Conservation (phyloP, 1,140 invertebrate species). For the Gryllus bimaculatus region DNA sequence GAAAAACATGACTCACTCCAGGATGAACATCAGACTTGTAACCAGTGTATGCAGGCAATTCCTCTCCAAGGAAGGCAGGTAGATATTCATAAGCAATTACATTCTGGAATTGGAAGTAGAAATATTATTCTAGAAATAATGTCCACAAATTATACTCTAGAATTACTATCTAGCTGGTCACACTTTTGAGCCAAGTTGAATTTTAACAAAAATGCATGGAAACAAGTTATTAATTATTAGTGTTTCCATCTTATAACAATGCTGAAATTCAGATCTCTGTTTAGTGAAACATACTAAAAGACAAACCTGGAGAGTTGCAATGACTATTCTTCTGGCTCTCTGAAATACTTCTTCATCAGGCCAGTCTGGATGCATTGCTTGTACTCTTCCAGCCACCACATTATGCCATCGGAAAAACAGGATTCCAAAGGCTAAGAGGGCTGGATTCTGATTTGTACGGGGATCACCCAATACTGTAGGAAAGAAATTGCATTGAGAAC, state of each 20-base stretch:
- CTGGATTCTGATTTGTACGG: constrained; percentile 94
- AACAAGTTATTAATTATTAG: background rate
- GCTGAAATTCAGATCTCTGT: too few species aligned
- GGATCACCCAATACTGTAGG: constrained; percentile 87
- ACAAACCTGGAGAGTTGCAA: constrained; percentile 77
- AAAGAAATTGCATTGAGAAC: background rate
- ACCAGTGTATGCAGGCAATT: constrained; percentile 56
- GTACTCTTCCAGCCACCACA: constrained; percentile 67
- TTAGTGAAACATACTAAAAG: constrained; percentile 30
- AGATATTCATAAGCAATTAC: constrained; percentile 96
- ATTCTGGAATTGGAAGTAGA: constrained; percentile 58
- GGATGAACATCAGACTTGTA: constrained; percentile 92
- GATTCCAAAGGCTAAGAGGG: constrained; percentile 83
- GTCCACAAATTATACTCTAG: background rate
- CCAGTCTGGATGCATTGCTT: constrained; percentile 74
- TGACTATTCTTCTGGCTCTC: constrained; percentile 74
- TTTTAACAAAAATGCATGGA: background rate
- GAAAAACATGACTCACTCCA: constrained; percentile 94
- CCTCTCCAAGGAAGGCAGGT: constrained; percentile 70
- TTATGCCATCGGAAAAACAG: constrained; percentile 96
- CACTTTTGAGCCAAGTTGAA: background rate
- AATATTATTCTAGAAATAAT: background rate
- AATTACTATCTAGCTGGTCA: background rate
- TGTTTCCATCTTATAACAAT: too few species aligned
- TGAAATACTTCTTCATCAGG: constrained; percentile 93